Evolutionary conservation across 2,888 invertebrate genomes (phyloP).

Genomic region (Endotricha flammealis): DNA sequence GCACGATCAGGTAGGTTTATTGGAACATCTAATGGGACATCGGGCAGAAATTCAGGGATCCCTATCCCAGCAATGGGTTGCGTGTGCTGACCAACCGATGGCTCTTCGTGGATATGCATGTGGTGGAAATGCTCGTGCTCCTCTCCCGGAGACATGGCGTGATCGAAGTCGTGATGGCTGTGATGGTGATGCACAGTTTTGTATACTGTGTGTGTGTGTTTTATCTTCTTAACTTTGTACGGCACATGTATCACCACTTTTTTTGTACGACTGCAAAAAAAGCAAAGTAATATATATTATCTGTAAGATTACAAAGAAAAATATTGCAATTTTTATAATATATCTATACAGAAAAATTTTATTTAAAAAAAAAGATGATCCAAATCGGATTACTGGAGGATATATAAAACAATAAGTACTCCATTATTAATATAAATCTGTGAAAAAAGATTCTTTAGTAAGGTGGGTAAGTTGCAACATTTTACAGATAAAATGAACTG

Average conservation of each 20-base stretch:
- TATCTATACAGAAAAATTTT: no score
- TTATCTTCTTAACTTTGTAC: conserved; percentile 81
- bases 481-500: no score
- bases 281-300: not conserved
- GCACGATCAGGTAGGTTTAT: conserved; percentile 41
- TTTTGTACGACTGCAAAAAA: conserved; percentile 71
- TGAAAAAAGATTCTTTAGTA: no score
- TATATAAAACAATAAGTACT: no score
- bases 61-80: conserved; percentile 53
- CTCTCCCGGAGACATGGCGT: conserved; percentile 42
- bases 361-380: no score
- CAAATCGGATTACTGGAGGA: no score
- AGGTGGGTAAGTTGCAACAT: no score
- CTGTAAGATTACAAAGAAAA: no score
- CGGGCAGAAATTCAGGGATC: conserved; percentile 66
- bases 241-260: conserved; percentile 84
- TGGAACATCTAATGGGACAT: conserved; percentile 45
- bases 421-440: no score
- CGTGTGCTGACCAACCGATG: conserved; percentile 45
- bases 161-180: conserved; percentile 51
- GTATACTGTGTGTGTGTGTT: conserved; percentile 85
- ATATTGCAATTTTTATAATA: no score
- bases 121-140: conserved; percentile 74
- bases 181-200: conserved; percentile 81
- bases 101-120: conserved; percentile 58